phyloP scores from a whole-genome alignment of 2,113 vertebrate species.

The Nesospiza acunhae region DNA sequence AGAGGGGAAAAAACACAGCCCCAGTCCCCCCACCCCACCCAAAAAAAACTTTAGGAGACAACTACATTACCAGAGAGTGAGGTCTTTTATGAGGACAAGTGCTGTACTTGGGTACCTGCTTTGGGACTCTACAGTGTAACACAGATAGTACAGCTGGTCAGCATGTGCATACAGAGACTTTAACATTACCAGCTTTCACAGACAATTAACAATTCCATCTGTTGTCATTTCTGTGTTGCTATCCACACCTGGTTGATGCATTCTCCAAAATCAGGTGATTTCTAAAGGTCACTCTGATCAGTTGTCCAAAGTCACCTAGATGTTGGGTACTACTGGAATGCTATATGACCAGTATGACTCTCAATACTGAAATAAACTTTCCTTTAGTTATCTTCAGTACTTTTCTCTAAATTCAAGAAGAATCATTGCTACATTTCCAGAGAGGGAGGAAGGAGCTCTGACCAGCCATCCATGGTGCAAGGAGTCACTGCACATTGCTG shows the following conservation, averaged over 20 bases:
- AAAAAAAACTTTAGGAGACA: neutral
- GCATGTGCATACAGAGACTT: neutral
- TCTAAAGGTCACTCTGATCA: neutral
- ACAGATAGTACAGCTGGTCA: too few species aligned
- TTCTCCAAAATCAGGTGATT: neutral
- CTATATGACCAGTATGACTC: neutral
- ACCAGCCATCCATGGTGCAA: accelerated
- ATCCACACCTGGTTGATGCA: too few species aligned
- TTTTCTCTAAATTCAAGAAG: neutral
- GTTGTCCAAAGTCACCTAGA: neutral
- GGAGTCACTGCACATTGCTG: neutral
- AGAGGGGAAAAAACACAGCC: too few species aligned
- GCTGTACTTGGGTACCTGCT: neutral
- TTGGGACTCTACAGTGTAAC: neutral
- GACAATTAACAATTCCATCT: accelerated
- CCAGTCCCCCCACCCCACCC: accelerated
- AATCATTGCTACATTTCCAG: accelerated
- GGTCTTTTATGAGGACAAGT: neutral
- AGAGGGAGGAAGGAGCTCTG: neutral
- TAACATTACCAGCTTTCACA: neutral
- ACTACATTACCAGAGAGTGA: too few species aligned
- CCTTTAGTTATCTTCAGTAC: neutral
- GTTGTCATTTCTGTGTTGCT: neutral
- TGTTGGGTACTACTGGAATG: neutral
- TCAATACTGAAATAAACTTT: neutral